phyloP scores from a whole-genome alignment of 2,888 invertebrate genomes.

The Tetragonula carbonaria region DNA sequence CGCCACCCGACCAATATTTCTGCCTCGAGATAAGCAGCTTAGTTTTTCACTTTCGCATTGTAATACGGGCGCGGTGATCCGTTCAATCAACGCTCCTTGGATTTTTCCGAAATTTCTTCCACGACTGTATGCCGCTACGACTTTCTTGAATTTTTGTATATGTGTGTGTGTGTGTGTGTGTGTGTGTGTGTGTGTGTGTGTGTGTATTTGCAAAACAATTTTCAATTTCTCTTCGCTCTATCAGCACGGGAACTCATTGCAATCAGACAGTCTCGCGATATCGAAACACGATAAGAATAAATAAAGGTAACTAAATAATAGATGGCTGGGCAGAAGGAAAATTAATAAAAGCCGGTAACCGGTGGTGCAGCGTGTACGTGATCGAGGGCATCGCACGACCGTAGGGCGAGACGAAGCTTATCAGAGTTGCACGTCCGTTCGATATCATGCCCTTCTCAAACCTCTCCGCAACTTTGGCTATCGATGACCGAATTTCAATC shows the following conservation, averaged over 20 bases:
- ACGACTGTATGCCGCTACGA: neutral
- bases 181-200: no score
- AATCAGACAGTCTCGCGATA: neutral
- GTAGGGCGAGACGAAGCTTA: constrained; percentile 66
- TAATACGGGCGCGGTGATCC: neutral
- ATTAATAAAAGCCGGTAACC: constrained; percentile 41
- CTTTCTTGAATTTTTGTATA: neutral
- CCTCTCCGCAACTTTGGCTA: constrained; percentile 51
- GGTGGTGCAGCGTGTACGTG: constrained; percentile 42
- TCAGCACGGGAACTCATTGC: neutral
- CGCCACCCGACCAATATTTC: constrained; percentile 28
- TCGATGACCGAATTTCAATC: constrained; percentile 55
- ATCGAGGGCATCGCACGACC: constrained; percentile 47
- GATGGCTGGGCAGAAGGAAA: constrained; percentile 8
- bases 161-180: no score
- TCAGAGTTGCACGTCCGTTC: constrained; percentile 71
- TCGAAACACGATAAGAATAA: constrained; percentile 10
- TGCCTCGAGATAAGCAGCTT: constrained; percentile 39
- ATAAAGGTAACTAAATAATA: constrained; percentile 35
- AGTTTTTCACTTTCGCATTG: constrained; percentile 23
- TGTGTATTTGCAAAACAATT: neutral
- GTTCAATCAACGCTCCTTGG: constrained; percentile 9
- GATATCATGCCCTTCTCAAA: constrained; percentile 60
- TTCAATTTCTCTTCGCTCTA: neutral
- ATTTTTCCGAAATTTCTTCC: neutral